Evolutionary conservation across 2,888 invertebrate genomes (phyloP), one percentile per base, ranked within the genome.

Genomic region (Yponomeuta plumbellus): DNA sequence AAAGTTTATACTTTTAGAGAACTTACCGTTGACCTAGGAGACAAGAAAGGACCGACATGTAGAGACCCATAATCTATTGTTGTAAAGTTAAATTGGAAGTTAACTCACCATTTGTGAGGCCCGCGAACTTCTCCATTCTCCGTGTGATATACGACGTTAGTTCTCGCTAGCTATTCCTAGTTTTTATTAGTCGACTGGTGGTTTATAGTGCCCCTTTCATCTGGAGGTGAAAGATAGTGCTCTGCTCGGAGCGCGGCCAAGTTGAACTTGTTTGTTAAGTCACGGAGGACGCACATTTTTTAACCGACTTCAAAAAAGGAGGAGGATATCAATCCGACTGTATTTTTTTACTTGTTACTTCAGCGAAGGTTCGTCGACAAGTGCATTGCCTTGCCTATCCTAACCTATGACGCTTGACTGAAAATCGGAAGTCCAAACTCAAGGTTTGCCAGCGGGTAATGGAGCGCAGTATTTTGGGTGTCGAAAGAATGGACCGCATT

Each of bases 1-100:
- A n/a, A n/a, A n/a, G n/a, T n/a, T n/a, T n/a, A n/a, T n/a, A n/a
- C n/a, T n/a, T n/a, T n/a, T n/a, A n/a, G n/a, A n/a, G n/a, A n/a
- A n/a, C n/a, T n/a, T n/a, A 34, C 5, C 26, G 5, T 2, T 5
- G 26, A 26, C 26, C 26, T 26, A 2, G 26, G 23, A 8, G 8
- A 1, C 1, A 34, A 0, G 34, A 34, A 34, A 26, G 23, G 34
- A 34, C 6, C 34, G 34, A 5, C 70, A 72, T 11, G 23, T 23
- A 52, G 23, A 26, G 4, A 17, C 17, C 44, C 17, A 52, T 5
- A 77, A 74, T 78, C 72, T 77, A 74, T 81, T 76, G 76, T 78
- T 75, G 77, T 76, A 40, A 71, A 71, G 77, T 73, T 74, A 77
- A 78, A 83, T 81, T 78, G 80, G 74, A 78, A 39, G 62, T 21